These are phyloP conservation scores for Notolepis coatsorum DNA, from an alignment of 2,797 vertebrate genomes.

Conservation along the genomic window DNA sequence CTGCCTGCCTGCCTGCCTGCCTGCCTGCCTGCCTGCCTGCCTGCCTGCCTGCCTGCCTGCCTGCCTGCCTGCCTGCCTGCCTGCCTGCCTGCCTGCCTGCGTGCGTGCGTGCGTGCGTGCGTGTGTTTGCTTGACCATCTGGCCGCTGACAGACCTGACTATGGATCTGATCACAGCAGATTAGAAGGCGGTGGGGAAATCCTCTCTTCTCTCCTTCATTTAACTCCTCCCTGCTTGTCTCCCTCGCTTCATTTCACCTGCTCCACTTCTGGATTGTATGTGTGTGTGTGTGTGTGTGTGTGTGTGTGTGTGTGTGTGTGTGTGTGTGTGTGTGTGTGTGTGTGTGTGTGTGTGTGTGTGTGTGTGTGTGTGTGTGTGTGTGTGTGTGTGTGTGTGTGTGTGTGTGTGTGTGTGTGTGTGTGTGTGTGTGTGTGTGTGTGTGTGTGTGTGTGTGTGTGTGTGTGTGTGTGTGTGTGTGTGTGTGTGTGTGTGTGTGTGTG, in stretches of 20 bases:
- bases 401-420: constrained; percentile 37
- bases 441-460: too few relatives aligned
- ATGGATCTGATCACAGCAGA: constrained; percentile 72
- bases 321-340: neutral
- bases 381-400: neutral
- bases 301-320: neutral
- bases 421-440: too few relatives aligned
- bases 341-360: constrained; percentile 1
- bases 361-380: constrained; percentile 4
- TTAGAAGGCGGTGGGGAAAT: constrained; percentile 75
- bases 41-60: too few relatives aligned
- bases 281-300: neutral
- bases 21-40: too few relatives aligned
- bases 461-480: too few relatives aligned
- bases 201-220: constrained; percentile 77
- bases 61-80: too few relatives aligned
- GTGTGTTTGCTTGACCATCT: constrained; percentile 61
- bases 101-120: constrained; percentile 18
- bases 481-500: constrained; percentile 13
- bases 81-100: constrained; percentile 17
- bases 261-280: constrained; percentile 54
- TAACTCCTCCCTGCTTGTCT: constrained; percentile 72
- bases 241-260: constrained; percentile 73
- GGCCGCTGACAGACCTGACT: constrained; percentile 60
- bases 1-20: too few relatives aligned